Percentiles rank a stretch among this genome's conserved stretches.
phyloP scores from a whole-genome alignment of 2,888 invertebrate genomes.

The Tetragnatha montana region DNA sequence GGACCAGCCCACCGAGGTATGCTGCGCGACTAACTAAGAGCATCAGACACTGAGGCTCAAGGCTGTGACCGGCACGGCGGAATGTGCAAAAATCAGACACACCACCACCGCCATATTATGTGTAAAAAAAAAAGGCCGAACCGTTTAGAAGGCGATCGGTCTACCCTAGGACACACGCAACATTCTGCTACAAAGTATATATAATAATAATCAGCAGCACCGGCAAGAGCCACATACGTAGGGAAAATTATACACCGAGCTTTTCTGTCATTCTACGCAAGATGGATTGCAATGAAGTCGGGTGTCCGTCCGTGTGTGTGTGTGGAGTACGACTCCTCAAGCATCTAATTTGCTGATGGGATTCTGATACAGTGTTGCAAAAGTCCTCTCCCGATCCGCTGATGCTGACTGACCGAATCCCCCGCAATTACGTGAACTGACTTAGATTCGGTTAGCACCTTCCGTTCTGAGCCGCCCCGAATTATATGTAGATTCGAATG shows the following conservation, averaged over 20 bases:
- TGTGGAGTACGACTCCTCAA: neutral
- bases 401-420: no score
- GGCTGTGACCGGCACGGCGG: no score
- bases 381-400: neutral
- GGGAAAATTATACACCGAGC: neutral
- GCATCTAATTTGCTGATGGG: constrained; percentile 17
- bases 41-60: no score
- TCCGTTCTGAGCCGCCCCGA: no score
- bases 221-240: neutral
- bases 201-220: neutral
- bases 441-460: no score
- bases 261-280: constrained; percentile 33
- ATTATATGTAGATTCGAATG: no score
- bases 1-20: neutral
- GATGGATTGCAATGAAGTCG: constrained; percentile 34
- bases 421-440: no score
- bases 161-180: neutral
- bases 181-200: neutral
- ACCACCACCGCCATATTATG: neutral
- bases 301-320: neutral
- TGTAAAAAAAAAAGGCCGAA: neutral
- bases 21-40: no score
- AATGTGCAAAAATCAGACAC: no score
- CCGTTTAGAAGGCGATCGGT: neutral
- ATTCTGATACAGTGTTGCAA: constrained; percentile 52